Percentiles rank a stretch among this genome's conserved stretches.
Conservation (phyloP, 2,888 invertebrate species). For the Eledona agricola region DNA sequence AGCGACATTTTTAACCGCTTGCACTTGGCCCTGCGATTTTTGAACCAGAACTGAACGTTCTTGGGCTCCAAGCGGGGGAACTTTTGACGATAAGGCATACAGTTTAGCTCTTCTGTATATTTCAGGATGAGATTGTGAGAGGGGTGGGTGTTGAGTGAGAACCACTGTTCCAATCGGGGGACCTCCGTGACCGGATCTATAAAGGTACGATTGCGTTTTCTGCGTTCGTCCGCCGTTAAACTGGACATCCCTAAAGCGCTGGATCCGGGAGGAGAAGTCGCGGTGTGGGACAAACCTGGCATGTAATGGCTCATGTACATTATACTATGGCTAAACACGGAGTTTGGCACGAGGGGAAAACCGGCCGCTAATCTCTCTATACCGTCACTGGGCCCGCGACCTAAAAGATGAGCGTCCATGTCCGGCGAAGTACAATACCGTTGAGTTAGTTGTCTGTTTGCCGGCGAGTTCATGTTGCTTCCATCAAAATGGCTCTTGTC, state of each 20-base stretch:
- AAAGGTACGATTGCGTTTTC: constrained; percentile 96
- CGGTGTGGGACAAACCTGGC: constrained; percentile 66
- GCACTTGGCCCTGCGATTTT: constrained; percentile 97
- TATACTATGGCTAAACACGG: constrained; percentile 88
- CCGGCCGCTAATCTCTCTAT: constrained; percentile 63
- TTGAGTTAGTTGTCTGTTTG: constrained; percentile 50
- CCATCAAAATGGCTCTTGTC: constrained; percentile 52
- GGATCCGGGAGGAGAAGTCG: constrained; percentile 67
- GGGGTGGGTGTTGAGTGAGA: constrained; percentile 97
- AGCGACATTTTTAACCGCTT: constrained; percentile 93
- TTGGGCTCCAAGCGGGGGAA: constrained; percentile 98
- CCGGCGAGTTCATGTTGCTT: constrained; percentile 46
- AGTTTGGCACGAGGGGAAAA: constrained; percentile 85
- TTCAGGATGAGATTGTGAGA: constrained; percentile 97
- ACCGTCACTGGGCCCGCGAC: constrained; percentile 56
- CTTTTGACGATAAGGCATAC: constrained; percentile 97
- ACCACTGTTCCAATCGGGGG: constrained; percentile 93
- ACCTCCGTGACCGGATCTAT: constrained; percentile 99
- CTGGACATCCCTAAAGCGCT: constrained; percentile 67
- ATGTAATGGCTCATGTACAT: constrained; percentile 94
- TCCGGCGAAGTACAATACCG: constrained; percentile 57
- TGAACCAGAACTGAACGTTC: constrained; percentile 99
- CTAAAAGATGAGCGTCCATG: constrained; percentile 51
- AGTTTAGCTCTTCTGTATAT: constrained; percentile 96
- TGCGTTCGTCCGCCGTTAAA: constrained; percentile 82